A percentile compares a stretch with the other conserved stretches of the same genome.
Evolutionary conservation across 2,113 vertebrate species (phyloP).

Genomic region (human (Homo sapiens)): DNA sequence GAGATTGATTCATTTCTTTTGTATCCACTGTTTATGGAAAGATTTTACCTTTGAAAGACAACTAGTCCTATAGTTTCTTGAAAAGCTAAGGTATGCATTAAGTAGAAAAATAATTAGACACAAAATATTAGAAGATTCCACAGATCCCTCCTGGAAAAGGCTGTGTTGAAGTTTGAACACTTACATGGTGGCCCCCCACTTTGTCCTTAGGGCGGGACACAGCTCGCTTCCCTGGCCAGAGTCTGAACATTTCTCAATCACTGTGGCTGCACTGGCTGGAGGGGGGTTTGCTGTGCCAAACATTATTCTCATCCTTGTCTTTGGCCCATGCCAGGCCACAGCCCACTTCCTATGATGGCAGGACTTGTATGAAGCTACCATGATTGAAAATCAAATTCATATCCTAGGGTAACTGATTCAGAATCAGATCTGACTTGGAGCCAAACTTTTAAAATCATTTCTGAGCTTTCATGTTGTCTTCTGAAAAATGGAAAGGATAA

Average conservation of each 20-base stretch:
- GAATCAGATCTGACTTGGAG: neutral
- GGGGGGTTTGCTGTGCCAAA: neutral
- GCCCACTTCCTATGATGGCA: neutral
- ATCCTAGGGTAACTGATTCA: neutral
- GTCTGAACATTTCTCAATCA: neutral
- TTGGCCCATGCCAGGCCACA: neutral
- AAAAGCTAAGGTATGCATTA: neutral
- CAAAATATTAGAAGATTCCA: neutral
- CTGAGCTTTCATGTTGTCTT: neutral
- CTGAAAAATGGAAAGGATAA: neutral
- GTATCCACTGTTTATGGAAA: neutral
- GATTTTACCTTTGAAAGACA: neutral
- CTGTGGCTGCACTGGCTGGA: neutral
- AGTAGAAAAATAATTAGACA: neutral
- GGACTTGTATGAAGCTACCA: neutral
- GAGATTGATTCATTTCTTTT: constrained; percentile 36
- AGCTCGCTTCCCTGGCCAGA: neutral
- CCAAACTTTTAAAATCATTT: constrained; percentile 30
- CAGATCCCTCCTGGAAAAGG: neutral
- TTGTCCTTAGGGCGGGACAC: too few relatives aligned
- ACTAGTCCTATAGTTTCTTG: neutral
- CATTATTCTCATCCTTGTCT: neutral
- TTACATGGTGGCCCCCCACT: accelerated
- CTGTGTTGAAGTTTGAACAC: neutral
- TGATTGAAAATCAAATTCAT: constrained; percentile 10